Conservation (phyloP, 2,797 vertebrate species). For the Mormyrops attenuatus region DNA sequence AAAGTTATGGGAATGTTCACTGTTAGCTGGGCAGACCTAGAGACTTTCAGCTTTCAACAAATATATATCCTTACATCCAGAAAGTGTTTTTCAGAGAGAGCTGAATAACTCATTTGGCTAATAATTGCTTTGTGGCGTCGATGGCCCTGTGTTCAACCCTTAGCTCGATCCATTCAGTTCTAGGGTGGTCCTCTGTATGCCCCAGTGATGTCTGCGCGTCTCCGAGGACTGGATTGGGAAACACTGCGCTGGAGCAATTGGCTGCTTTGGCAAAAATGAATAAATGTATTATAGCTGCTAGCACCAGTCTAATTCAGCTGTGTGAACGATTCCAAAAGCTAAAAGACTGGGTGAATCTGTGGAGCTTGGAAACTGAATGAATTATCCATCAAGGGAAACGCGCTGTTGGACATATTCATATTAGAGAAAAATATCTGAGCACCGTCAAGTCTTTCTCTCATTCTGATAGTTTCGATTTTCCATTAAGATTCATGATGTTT, state of each 20-base stretch:
- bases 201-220: not conserved
- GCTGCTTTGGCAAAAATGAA: not conserved
- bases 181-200: not conserved
- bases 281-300: not conserved
- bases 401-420: not conserved
- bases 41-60: not conserved
- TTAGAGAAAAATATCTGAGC: not conserved
- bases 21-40: not conserved
- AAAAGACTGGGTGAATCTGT: not conserved
- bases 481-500: slow-evolving; percentile 16
- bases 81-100: not conserved
- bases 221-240: not conserved
- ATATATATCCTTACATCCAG: not conserved
- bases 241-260: not conserved
- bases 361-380: not conserved
- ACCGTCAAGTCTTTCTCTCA: not conserved
- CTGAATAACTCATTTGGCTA: not conserved
- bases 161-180: not conserved
- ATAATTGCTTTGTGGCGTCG: not conserved
- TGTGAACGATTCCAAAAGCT: not conserved
- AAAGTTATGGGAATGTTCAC: not conserved
- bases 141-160: not conserved
- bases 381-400: not conserved
- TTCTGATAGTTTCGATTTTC: not conserved
- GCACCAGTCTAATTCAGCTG: not conserved